These are phyloP conservation scores for Callorhinus ursinus DNA, from an alignment of 2,113 vertebrate genomes.

Conservation along the genomic window DNA sequence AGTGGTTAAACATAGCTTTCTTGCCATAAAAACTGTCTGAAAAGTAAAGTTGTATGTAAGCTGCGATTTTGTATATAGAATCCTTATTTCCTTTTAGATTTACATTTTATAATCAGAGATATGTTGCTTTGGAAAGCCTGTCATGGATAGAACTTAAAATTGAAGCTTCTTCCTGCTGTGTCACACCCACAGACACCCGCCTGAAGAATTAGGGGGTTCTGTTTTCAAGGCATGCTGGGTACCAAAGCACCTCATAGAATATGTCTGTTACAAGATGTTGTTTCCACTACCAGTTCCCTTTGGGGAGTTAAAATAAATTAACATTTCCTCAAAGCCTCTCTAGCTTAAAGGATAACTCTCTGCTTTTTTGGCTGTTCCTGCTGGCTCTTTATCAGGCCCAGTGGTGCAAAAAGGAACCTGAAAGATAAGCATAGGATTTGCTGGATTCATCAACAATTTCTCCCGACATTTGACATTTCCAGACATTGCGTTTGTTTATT, in stretches of 20 bases:
- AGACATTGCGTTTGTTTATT: neutral
- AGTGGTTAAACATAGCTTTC: conserved; percentile 78
- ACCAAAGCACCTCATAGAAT: neutral
- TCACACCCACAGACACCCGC: neutral
- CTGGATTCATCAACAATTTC: conserved; percentile 12
- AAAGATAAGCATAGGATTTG: neutral
- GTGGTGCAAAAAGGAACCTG: neutral
- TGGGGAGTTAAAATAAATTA: conserved; percentile 43
- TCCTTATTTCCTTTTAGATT: conserved; percentile 53
- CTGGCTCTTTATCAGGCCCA: neutral
- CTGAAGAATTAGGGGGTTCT: neutral
- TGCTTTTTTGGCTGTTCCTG: neutral
- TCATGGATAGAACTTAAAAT: neutral
- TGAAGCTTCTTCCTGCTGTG: neutral
- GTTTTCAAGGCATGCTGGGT: neutral
- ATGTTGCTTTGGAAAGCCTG: neutral
- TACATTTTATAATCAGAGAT: conserved; percentile 37
- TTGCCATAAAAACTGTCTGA: conserved; percentile 71
- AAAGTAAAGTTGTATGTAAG: conserved; percentile 68
- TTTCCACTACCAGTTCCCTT: conserved; percentile 10
- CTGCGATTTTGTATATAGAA: conserved; percentile 54
- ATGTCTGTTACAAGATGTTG: neutral
- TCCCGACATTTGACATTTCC: neutral
- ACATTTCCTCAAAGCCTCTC: neutral
- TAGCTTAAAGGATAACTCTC: neutral